phyloP scores from a whole-genome alignment of 2,113 vertebrate species.

The Elgaria multicarinata region DNA sequence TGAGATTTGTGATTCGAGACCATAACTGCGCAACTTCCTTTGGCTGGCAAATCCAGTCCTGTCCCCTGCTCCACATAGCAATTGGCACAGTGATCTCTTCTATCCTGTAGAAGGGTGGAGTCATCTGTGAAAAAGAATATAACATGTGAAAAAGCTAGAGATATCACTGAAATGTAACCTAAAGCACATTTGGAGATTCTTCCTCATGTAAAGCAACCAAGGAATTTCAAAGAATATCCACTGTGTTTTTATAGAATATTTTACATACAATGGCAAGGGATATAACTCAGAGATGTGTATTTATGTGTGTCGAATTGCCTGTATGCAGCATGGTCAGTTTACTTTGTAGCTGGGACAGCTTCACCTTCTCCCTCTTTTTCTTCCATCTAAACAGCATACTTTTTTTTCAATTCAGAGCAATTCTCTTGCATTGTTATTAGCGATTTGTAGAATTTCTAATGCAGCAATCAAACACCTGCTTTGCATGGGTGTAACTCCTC shows the following conservation, averaged over 20 bases:
- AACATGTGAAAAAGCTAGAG: neutral
- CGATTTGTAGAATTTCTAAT: too few relatives aligned
- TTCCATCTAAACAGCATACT: too few relatives aligned
- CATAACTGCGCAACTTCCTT: constrained; percentile 59
- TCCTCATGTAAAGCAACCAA: neutral
- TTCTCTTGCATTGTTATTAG: too few relatives aligned
- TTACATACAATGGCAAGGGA: neutral
- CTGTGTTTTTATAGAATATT: neutral
- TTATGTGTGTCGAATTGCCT: neutral
- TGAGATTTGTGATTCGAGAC: constrained; percentile 61
- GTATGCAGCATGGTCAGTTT: neutral
- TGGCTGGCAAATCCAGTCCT: constrained; percentile 72
- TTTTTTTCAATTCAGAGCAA: too few relatives aligned
- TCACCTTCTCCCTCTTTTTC: neutral
- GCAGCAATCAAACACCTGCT: too few relatives aligned
- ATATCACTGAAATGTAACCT: neutral
- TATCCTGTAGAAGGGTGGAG: constrained; percentile 79
- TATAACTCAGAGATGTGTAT: neutral
- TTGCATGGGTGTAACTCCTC: too few relatives aligned
- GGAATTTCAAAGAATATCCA: neutral
- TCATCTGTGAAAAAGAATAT: constrained; percentile 72
- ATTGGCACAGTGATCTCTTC: constrained; percentile 67
- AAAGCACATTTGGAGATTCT: neutral
- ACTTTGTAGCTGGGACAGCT: neutral
- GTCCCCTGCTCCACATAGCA: constrained; percentile 71